Conservation (phyloP, 2,113 vertebrate species). For the Piprites chloris region DNA sequence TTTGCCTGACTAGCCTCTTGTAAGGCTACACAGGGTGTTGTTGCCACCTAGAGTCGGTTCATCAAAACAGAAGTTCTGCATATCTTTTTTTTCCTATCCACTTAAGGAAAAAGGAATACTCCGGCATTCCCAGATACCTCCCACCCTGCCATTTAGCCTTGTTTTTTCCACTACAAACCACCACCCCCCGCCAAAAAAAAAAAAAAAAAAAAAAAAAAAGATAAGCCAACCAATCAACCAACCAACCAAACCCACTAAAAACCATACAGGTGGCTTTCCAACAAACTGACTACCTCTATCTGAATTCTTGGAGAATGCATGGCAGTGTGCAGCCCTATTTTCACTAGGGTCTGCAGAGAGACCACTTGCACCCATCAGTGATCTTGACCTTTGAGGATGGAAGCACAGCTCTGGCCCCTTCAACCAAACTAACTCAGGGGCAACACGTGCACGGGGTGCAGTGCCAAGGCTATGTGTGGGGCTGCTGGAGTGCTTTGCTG, state of each 20-base stretch:
- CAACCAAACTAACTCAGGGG: not conserved
- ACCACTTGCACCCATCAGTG: not conserved
- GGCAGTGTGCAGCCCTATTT: not conserved
- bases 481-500: not conserved
- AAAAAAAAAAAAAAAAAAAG: not conserved
- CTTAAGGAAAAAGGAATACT: not conserved
- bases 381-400: not conserved
- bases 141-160: not conserved
- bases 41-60: slow-evolving; percentile 72
- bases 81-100: not conserved
- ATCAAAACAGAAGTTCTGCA: not conserved
- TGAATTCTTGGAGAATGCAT: not conserved
- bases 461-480: not conserved
- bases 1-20: not conserved
- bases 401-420: not conserved
- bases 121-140: not conserved
- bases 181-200: not conserved
- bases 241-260: not conserved
- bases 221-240: no score
- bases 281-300: rapidly evolving
- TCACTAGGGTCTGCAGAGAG: not conserved
- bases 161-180: not conserved
- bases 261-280: rapidly evolving
- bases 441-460: rapidly evolving
- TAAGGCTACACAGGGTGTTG: not conserved